A percentile compares a stretch with the other conserved stretches of the same genome.
phyloP scores from a whole-genome alignment of 2,888 invertebrate species.

The Watsonalla binaria region DNA sequence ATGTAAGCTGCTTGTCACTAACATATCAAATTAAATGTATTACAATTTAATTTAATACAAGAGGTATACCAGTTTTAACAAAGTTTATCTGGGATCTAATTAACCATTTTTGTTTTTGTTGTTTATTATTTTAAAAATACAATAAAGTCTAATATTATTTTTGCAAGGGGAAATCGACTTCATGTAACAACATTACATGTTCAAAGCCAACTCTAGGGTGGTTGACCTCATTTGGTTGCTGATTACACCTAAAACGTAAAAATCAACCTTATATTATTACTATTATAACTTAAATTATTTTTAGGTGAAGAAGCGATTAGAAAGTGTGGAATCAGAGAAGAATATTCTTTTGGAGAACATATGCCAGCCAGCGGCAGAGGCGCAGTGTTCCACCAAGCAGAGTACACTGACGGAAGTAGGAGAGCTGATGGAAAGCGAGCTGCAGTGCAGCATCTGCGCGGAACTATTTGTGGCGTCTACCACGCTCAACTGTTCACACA shows the following conservation, averaged over 20 bases:
- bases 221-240: too few species aligned
- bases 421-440: slow-evolving; percentile 82
- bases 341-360: slow-evolving; percentile 45
- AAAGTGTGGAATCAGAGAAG: slow-evolving; percentile 50
- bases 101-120: too few species aligned
- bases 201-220: too few species aligned
- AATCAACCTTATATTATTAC: too few species aligned
- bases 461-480: slow-evolving; percentile 85
- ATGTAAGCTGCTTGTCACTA: slow-evolving; percentile 29
- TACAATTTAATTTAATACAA: not conserved
- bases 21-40: not conserved
- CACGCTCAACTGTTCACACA: slow-evolving; percentile 85
- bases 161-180: too few species aligned
- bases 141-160: too few species aligned
- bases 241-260: too few species aligned
- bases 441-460: slow-evolving; percentile 87
- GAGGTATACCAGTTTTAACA: too few species aligned
- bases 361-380: slow-evolving; percentile 16
- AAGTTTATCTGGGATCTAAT: too few species aligned
- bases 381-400: slow-evolving; percentile 38
- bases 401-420: slow-evolving; percentile 58
- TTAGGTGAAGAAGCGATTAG: slow-evolving; percentile 50
- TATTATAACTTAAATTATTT: slow-evolving; percentile 5
- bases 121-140: too few species aligned
- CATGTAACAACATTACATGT: too few species aligned